A percentile compares a stretch with the other conserved stretches of the same genome.
phyloP scores from a whole-genome alignment of 2,113 vertebrate genomes.

The Hydrolagus affinis region DNA sequence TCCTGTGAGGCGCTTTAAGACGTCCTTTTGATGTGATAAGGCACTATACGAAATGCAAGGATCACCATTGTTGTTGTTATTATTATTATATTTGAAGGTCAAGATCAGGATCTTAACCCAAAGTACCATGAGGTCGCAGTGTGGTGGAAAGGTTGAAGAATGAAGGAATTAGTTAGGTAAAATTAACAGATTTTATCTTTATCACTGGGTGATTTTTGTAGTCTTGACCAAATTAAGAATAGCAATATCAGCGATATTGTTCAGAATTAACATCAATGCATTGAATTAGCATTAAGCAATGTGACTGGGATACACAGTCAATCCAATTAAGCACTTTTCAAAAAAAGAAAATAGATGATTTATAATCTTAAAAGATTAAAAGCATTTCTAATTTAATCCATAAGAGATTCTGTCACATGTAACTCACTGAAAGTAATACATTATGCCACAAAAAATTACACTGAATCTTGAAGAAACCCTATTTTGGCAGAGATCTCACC shows the following conservation, averaged over 20 bases:
- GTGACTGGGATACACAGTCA: not conserved
- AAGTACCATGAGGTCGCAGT: too few species aligned
- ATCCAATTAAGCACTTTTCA: not conserved
- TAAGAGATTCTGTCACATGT: not conserved
- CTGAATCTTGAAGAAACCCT: not conserved
- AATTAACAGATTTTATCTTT: too few species aligned
- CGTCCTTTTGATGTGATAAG: too few species aligned
- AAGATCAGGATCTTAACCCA: too few species aligned
- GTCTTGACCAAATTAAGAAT: too few species aligned
- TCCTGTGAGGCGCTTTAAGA: too few species aligned
- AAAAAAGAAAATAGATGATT: not conserved
- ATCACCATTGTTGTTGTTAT: too few species aligned
- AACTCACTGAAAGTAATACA: not conserved
- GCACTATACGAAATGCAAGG: too few species aligned
- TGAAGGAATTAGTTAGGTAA: too few species aligned
- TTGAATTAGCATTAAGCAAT: not conserved
- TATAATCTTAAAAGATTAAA: not conserved
- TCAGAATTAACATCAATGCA: not conserved
- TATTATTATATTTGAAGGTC: too few species aligned
- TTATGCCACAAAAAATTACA: not conserved
- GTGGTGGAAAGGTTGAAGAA: too few species aligned
- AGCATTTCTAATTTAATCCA: not conserved
- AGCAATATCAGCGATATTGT: not conserved
- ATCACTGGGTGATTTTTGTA: too few species aligned
- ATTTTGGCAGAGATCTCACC: constrained; percentile 53